A percentile compares a stretch with the other conserved stretches of the same genome.
Conservation (phyloP, 2,888 invertebrate species). For the Panorpa germanica region DNA sequence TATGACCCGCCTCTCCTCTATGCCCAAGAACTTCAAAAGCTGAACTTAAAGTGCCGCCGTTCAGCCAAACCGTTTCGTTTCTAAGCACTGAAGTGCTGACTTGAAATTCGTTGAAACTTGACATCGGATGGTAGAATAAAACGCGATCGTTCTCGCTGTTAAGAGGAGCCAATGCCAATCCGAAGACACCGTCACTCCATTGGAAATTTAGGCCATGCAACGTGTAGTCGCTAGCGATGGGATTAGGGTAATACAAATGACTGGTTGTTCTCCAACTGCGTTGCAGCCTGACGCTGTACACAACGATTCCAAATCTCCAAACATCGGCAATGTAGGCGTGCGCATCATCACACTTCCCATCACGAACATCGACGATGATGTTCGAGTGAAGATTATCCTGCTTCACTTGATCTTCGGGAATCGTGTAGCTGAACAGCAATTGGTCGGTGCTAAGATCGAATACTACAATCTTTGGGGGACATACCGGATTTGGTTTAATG, state of each 20-base stretch:
- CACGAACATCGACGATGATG: constrained; percentile 30
- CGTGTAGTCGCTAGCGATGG: constrained; percentile 50
- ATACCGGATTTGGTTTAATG: constrained; percentile 43
- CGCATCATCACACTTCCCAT: constrained; percentile 32
- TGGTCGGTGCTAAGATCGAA: constrained; percentile 49
- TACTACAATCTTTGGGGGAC: constrained; percentile 52
- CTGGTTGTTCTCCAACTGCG: constrained; percentile 23
- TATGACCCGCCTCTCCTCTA: constrained; percentile 42
- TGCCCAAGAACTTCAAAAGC: constrained; percentile 22
- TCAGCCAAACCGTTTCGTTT: constrained; percentile 31
- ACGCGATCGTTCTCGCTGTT: constrained; percentile 31
- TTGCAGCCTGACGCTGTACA: constrained; percentile 20
- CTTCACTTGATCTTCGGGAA: constrained; percentile 44
- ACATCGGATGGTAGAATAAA: constrained; percentile 65
- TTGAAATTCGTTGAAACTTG: constrained; percentile 60
- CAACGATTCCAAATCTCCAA: constrained; percentile 33
- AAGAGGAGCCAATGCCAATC: constrained; percentile 43
- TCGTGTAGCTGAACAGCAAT: constrained; percentile 36
- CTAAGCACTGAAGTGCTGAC: constrained; percentile 45
- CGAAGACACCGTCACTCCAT: constrained; percentile 69
- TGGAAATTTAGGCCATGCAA: constrained; percentile 58
- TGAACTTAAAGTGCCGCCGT: constrained; percentile 17
- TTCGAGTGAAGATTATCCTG: constrained; percentile 39
- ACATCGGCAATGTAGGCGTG: constrained; percentile 44
- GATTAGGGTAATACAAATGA: constrained; percentile 21